Base-by-base conservation (phyloP, 1,140 invertebrate species). In the Drosophila eugracilis region DNA sequence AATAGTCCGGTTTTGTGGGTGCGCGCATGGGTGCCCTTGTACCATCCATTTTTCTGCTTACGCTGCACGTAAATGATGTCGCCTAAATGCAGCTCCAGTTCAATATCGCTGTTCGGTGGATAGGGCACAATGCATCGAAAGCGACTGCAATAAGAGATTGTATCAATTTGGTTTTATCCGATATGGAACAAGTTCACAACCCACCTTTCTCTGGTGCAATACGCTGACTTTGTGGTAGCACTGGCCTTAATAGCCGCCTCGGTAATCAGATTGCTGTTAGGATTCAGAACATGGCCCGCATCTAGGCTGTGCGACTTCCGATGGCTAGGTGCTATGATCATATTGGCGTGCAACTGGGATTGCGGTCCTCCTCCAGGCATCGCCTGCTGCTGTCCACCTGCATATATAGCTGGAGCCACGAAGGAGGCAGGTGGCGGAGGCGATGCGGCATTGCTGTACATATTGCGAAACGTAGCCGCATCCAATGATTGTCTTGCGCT, bases 11-110 rank as follows among this genome's bases (percentile, higher is more conserved):
- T 97, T 75, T 97, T 95, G 12, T 97, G 97, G 2, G 97, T 98
- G 42, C 97, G 93, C 80, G 97, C 95, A 73, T 96, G 94, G 1
- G 97, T 98, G 4, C 97, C 98, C 91, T 98, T 98, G 90, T 96
- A 98, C 97, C 97, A 99, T 10, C 98, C 98, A 86, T 98, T 97
- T 21, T 98, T 97, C 32, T 97, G 94, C 91, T 98, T 98, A 75
- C 96, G 97, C 85, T 97, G 96, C 3, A 98, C 97, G 78, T 97
- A 95, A 53, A 98, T 97, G 48, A 98, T 95, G 88, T 99, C 98
- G 19, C 97, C 97, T 14, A 98, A 94, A 69, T 96, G 95, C 1
- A 99, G 92, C 89, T 98, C 97, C 63, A 98, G 80, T 91, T 98
- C 97, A 85, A 97, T 97, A 72, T 98, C 97, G 67, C 96, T 97